Evolutionary conservation across 2,797 vertebrate genomes (phyloP).

Genomic region (Pteropus rufus): DNA sequence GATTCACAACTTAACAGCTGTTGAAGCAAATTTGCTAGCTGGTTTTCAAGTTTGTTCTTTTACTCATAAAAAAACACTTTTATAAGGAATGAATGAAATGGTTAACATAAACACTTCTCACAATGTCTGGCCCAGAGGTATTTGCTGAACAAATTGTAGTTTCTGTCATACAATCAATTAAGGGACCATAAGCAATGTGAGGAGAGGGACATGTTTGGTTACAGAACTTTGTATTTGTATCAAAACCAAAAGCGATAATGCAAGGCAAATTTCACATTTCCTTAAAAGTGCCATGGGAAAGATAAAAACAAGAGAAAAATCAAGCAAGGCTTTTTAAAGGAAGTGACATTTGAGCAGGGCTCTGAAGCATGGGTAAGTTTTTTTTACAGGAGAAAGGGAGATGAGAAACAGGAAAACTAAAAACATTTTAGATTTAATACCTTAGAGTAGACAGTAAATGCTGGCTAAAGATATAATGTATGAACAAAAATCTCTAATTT

Average conservation of each 20-base stretch:
- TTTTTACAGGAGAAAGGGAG: neutral
- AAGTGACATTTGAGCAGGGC: constrained; percentile 15
- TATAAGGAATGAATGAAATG: neutral
- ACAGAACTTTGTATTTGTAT: no score
- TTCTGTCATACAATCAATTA: neutral
- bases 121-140: neutral
- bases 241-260: neutral
- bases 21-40: neutral
- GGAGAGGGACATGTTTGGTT: no score
- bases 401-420: neutral
- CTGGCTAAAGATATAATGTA: neutral
- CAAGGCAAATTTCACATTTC: constrained; percentile 7
- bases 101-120: neutral
- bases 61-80: neutral
- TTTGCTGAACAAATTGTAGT: neutral
- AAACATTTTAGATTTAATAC: neutral
- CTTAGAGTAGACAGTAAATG: neutral
- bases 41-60: neutral
- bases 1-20: neutral
- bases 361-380: neutral
- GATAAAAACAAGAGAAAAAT: neutral
- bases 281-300: neutral
- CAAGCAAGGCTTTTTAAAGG: constrained; percentile 11
- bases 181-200: no score
- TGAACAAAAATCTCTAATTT: constrained; percentile 16